A percentile compares a stretch with the other conserved stretches of the same genome.
Conservation (phyloP, 2,888 invertebrate species). For the Sinelater perroti region DNA sequence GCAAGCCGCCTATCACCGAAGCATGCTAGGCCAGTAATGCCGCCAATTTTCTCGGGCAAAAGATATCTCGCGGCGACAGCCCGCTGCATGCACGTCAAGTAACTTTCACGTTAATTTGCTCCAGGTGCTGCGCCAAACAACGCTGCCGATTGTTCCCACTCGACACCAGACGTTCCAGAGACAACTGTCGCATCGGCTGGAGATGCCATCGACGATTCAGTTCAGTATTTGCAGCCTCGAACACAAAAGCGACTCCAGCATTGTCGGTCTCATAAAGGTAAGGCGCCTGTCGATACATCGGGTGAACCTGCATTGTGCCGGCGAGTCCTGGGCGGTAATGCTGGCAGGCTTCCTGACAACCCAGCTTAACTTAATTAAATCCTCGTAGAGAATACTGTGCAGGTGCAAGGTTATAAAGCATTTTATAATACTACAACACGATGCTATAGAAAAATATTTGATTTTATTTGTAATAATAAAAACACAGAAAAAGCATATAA, state of each 20-base stretch:
- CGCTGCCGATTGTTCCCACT: slow-evolving; percentile 82
- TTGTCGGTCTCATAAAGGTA: slow-evolving; percentile 80
- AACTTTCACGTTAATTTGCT: slow-evolving; percentile 30
- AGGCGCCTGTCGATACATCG: slow-evolving; percentile 39
- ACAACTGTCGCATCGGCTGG: slow-evolving; percentile 81
- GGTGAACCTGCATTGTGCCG: neutral
- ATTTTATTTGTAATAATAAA: slow-evolving; percentile 18
- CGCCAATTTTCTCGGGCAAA: too few relatives aligned
- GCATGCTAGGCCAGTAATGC: too few relatives aligned
- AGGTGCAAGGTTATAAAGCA: too few relatives aligned
- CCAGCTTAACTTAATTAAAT: too few relatives aligned
- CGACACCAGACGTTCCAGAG: slow-evolving; percentile 84
- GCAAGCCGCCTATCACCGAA: too few relatives aligned
- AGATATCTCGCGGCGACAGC: too few relatives aligned
- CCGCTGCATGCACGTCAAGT: too few relatives aligned
- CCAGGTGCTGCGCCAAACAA: slow-evolving; percentile 82
- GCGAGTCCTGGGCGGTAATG: neutral
- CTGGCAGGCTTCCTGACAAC: too few relatives aligned
- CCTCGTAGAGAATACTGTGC: too few relatives aligned
- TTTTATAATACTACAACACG: too few relatives aligned
- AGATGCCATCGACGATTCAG: slow-evolving; percentile 76
- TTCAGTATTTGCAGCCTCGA: slow-evolving; percentile 81
- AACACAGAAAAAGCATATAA: slow-evolving; percentile 20
- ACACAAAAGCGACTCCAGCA: slow-evolving; percentile 72
- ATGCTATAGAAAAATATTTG: too few relatives aligned